Evolutionary conservation across 1,140 invertebrate genomes (phyloP).

Genomic region (Caenorhabditis latens): DNA sequence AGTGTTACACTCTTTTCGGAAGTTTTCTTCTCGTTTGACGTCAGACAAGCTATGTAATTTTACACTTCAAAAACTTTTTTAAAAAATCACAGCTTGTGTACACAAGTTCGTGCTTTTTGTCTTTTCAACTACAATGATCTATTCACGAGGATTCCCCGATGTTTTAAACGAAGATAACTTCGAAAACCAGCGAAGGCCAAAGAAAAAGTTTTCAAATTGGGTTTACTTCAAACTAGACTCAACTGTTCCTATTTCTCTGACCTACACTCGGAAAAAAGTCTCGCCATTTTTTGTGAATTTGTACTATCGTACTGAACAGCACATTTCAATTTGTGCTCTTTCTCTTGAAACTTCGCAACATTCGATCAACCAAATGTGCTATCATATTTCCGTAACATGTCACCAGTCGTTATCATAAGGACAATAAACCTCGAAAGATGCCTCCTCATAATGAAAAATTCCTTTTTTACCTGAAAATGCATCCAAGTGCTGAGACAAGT

Average conservation of each 20-base stretch:
- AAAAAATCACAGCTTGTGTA: neutral
- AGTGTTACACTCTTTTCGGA: neutral
- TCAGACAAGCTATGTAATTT: neutral
- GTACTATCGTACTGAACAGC: too few species aligned
- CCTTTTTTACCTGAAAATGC: conserved; percentile 55
- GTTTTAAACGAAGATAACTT: too few species aligned
- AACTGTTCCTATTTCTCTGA: too few species aligned
- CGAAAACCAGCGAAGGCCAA: too few species aligned
- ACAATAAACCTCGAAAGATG: neutral
- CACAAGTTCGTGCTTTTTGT: neutral
- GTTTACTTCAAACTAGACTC: too few species aligned
- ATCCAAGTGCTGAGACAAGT: conserved; percentile 54
- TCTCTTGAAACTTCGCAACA: neutral
- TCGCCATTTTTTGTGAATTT: too few species aligned
- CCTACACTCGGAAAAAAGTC: too few species aligned
- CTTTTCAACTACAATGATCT: neutral
- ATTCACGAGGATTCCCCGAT: too few species aligned
- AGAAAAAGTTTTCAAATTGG: too few species aligned
- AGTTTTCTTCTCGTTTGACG: neutral
- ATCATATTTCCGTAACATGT: neutral
- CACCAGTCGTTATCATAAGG: neutral
- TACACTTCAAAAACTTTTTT: neutral
- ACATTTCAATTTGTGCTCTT: neutral
- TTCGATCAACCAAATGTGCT: too few species aligned
- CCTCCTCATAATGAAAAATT: neutral